Base-by-base conservation (phyloP, 2,113 vertebrate species). In the Apus apus region DNA sequence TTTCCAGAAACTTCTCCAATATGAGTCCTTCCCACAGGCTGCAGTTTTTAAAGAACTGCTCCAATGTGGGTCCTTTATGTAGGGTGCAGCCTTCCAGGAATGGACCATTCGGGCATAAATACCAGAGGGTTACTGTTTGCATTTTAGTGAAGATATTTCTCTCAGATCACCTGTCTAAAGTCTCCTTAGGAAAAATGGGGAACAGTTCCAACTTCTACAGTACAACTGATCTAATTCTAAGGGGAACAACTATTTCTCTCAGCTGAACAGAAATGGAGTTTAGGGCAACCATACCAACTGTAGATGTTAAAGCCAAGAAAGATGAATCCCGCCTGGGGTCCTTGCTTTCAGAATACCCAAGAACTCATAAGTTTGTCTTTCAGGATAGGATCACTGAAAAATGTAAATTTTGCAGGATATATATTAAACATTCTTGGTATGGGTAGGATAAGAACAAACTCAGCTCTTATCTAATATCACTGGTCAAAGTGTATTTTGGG, bases 101-200 rank as follows among this genome's bases (percentile, higher is more conserved):
- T 1, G 1, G 30, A 34, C 9, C 1, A 1, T 13, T 60, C 13
- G 29, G n/a, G 14, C 5, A 8, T 50, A 22, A 22, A 18, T 32
- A 13, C 13, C 43, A 10, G 12, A 83, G 5, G 5, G 6, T 51
- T 76, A 76, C 19, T 71, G 11, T 34, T 82, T 58, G 5, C 17
- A 22, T 61, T 82, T 71, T 45, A 62, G 26, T 34, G 4, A 14
- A 85, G 6, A 21, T 0, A 2, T 65, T 13, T 27, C 14, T 50
- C 25, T 67, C 9, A 51, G 17, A 50, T 64, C 7, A 4, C 38
- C 22, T 68, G 6, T 22, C 23, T 70, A 34, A 20, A 48, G 11
- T 71, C 2, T 13, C 18, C 14, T 54, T 30, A 45, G 1, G 64
- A n/a, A 83, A 87, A 48, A 50, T 6, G 6, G 5, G 14, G 8